Evolutionary conservation across 2,113 vertebrate species (phyloP), one percentile per base, ranked within the genome.

Genomic region (Pseudolaguvia tuberculata): DNA sequence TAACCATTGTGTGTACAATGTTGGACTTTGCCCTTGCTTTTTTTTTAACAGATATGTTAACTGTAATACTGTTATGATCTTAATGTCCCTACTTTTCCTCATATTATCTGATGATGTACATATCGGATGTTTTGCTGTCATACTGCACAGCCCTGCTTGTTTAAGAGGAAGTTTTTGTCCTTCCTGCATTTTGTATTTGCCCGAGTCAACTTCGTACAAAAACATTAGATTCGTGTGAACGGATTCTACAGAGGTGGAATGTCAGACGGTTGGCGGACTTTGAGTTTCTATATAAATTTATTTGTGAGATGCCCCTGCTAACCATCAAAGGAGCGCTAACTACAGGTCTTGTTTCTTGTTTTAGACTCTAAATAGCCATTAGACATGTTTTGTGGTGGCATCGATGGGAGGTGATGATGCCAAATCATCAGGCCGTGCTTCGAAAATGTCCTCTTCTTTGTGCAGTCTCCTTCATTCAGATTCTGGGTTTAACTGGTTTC

Each of bases 401-500:
- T 53, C 14, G 55, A 31, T 45, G 20, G 1, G 5, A 3, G 25
- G 2, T 21, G 39, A 42, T 17, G 50, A 70, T 63, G 77, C 74
- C 79, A 70, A 50, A 70, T 53, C n/a, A n/a, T 55, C 72, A 53
- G 45, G 45, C 23, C 63, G 42, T 47, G 21, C 58, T 75, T 65
- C 21, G 55, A 53, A 23, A 67, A 21, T 66, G 42, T 35, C 63
- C 65, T 66, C 25, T 13, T 39, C 48, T 55, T 78, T 75, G 15
- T 77, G 12, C 47, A 72, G 4, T 59, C n/a, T 57, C 10, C 25
- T 57, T 10, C 67, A 57, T 53, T 17, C 70, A 77, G 74, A 73
- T 79, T 76, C 62, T 76, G 56, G 69, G 73, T 73, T 73, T 42
- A 72, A 72, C 48, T n/a, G 15, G 76, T 39, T 50, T 72, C 51